These are phyloP conservation scores for Morpho achilles DNA, from an alignment of 2,888 invertebrate species.

Conservation along the genomic window DNA sequence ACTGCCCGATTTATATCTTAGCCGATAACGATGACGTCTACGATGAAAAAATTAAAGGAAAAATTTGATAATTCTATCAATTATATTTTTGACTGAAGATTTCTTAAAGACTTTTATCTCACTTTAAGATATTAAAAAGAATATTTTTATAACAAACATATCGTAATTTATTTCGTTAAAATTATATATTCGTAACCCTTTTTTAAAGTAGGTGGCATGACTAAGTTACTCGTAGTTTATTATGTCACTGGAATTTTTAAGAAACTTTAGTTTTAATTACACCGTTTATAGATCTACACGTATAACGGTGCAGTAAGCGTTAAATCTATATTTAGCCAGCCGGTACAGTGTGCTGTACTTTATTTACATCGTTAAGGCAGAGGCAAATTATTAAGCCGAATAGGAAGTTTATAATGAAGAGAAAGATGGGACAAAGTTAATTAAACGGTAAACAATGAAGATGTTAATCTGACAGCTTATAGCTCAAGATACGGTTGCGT, in stretches of 20 bases:
- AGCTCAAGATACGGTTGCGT: background rate
- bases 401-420: constrained; percentile 50
- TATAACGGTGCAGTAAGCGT: constrained; percentile 6
- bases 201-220: background rate
- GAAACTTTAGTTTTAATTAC: no score
- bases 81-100: no score
- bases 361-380: constrained; percentile 20
- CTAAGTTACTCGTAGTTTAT: no score
- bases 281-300: background rate
- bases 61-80: no score
- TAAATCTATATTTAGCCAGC: constrained; percentile 9
- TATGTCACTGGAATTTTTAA: no score
- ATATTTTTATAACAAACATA: no score
- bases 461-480: constrained; percentile 58
- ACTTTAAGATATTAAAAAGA: no score
- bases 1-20: no score
- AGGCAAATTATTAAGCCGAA: constrained; percentile 25
- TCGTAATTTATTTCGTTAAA: background rate
- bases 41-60: no score
- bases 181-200: constrained; percentile 2
- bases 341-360: constrained; percentile 9
- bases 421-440: constrained; percentile 56
- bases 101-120: no score
- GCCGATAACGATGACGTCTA: no score
- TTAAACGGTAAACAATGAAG: constrained; percentile 72